Evolutionary conservation across 1,140 invertebrate genomes (phyloP).

Genomic region (Gonatopus flavifemur): DNA sequence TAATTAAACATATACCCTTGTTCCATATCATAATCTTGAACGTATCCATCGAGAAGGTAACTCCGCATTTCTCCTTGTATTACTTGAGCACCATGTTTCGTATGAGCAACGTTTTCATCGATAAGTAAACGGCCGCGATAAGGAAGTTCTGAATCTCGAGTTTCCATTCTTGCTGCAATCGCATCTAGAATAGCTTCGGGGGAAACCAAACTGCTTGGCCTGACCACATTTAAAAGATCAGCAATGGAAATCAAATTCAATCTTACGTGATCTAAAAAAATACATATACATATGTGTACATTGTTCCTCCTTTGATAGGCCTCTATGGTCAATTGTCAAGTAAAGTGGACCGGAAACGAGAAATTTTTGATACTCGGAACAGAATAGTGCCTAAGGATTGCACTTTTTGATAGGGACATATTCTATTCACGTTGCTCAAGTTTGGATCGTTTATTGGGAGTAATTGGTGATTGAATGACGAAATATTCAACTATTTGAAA

Average conservation of each 20-base stretch:
- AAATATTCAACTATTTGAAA: too few relatives aligned
- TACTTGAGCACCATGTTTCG: slow-evolving; percentile 77
- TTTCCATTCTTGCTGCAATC: slow-evolving; percentile 80
- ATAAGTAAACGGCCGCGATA: slow-evolving; percentile 80
- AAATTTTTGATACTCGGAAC: too few relatives aligned
- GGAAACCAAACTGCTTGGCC: slow-evolving; percentile 81
- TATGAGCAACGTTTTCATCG: slow-evolving; percentile 89
- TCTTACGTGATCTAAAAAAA: slow-evolving; percentile 65
- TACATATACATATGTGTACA: slow-evolving; percentile 6
- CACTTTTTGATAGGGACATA: too few relatives aligned
- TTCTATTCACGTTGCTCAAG: too few relatives aligned
- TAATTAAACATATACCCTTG: slow-evolving; percentile 64
- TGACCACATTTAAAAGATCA: slow-evolving; percentile 84
- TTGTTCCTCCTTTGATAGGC: too few relatives aligned
- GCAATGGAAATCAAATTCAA: slow-evolving; percentile 84
- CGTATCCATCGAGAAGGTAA: slow-evolving; percentile 86
- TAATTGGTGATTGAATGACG: too few relatives aligned
- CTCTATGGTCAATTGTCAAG: too few relatives aligned
- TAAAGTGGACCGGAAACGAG: too few relatives aligned
- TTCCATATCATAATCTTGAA: slow-evolving; percentile 87
- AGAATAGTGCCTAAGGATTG: too few relatives aligned
- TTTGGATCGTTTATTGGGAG: too few relatives aligned
- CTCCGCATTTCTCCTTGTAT: slow-evolving; percentile 84
- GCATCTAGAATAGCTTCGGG: slow-evolving; percentile 93
- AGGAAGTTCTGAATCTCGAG: slow-evolving; percentile 73